Percentiles rank a stretch among this genome's conserved stretches.
Evolutionary conservation across 2,888 invertebrate species (phyloP).

Genomic region (Sarcophaga subvicina): DNA sequence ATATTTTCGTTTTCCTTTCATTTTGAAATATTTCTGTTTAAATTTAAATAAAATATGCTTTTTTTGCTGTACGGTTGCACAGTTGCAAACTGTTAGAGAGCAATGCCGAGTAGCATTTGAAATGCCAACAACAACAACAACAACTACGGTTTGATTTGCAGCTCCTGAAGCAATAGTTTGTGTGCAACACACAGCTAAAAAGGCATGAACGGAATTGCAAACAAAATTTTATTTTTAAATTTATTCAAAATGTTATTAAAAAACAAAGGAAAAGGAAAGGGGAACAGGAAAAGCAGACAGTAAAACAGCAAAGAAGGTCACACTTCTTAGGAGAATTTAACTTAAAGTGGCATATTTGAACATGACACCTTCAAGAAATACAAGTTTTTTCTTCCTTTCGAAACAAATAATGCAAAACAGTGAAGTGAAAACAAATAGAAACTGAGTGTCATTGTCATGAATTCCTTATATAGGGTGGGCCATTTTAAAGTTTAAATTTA

Average conservation of each 20-base stretch:
- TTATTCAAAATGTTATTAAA: constrained; percentile 3
- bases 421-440: too few relatives aligned
- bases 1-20: too few relatives aligned
- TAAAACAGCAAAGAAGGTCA: constrained; percentile 35
- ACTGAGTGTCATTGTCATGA: too few relatives aligned
- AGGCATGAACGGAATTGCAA: neutral
- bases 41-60: neutral
- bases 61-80: neutral
- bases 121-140: neutral
- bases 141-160: neutral
- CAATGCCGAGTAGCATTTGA: neutral
- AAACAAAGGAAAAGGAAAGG: neutral
- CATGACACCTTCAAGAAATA: constrained; percentile 57
- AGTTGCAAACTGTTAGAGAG: neutral
- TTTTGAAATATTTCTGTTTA: neutral
- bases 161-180: neutral
- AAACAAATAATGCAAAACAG: too few relatives aligned
- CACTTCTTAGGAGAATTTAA: constrained; percentile 49
- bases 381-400: neutral
- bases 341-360: constrained; percentile 64
- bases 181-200: neutral
- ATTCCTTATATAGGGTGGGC: too few relatives aligned
- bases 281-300: neutral
- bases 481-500: too few relatives aligned
- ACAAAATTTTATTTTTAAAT: neutral